Base-by-base conservation (phyloP, 2,888 invertebrate genomes). In the Nineta flava region DNA sequence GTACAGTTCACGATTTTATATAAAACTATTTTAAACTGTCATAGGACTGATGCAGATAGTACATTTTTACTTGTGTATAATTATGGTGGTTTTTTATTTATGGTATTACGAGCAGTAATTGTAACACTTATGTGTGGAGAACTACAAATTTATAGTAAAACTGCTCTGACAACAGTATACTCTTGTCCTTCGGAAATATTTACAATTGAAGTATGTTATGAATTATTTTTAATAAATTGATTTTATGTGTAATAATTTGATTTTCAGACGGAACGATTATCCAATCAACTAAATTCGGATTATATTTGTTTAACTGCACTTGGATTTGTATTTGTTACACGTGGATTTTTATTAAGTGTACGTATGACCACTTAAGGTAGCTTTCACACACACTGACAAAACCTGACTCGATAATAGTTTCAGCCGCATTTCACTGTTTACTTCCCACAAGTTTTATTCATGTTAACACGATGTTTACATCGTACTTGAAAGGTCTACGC, bases 261-360 rank as follows among this genome's bases (percentile, higher is more conserved):
- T 16, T 44, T 44, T 44, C 47, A 47, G 47, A 47, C 47, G 15
- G n/a, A 38, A 34, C 47, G 47, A 17, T 19, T 47, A 35, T 26
- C 15, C 10, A 38, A 34, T 12, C 47, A 47, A 19, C 12, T 47
- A n/a, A 17, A 15, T 47, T 35, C 32, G 2, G 47, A 47, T 16
- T 35, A 32, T 32, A 7, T 35, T 16, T 34, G 15, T 47, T 34
- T 47, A 13, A 47, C 32, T 16, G 47, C 32, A 16, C 19, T 47
- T 10, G 47, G 47, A 19, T 47, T 47, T 47, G 31, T 47, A 4
- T 15, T 19, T 32, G 32, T 47, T 9, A 47, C 35, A 16, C 34
- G 47, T n/a, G 16, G 32, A 21, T 47, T 47, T 47, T 35, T 47
- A 17, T 17, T 47, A 38, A 26, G 21, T 12, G 47, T 47, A 47